These are phyloP conservation scores for Brachionus rubens DNA, from an alignment of 1,140 invertebrate species.

Conservation along the genomic window DNA sequence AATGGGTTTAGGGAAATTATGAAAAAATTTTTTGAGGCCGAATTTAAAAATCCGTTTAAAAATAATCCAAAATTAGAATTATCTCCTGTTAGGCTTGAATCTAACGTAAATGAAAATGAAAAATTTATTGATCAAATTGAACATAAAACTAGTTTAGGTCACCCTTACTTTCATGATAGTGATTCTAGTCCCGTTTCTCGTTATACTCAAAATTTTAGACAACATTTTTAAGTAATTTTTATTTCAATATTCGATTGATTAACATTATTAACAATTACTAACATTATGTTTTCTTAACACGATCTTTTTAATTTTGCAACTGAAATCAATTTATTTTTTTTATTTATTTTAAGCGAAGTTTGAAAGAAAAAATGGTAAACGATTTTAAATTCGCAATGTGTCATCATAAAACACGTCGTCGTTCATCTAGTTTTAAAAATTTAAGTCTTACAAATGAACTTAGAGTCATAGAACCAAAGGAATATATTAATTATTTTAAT, in stretches of 20 bases:
- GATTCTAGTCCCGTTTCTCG: not conserved
- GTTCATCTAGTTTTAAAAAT: not conserved
- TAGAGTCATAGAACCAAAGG: conserved; percentile 18
- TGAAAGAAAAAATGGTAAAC: conserved; percentile 24
- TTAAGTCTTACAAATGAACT: conserved; percentile 8
- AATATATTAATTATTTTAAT: conserved; percentile 30
- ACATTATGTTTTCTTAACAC: too few species aligned
- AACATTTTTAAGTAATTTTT: conserved; percentile 5
- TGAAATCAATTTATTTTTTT: not conserved
- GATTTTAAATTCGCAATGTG: conserved; percentile 46
- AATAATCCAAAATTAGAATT: not conserved
- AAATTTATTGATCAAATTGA: not conserved
- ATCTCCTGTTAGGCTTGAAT: not conserved
- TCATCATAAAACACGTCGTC: conserved; percentile 12
- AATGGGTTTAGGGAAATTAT: conserved; percentile 7
- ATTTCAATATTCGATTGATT: not conserved
- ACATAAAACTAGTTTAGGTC: not conserved
- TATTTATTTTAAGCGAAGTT: conserved; percentile 3
- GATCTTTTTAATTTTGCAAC: not conserved
- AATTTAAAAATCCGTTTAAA: conserved; percentile 16
- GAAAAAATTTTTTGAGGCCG: conserved; percentile 9
- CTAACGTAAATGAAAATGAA: not conserved
- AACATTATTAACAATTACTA: not conserved
- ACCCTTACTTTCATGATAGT: not conserved
- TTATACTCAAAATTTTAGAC: conserved; percentile 3